These are phyloP conservation scores for Rhinella marina DNA, from an alignment of 2,797 vertebrate species.

Conservation along the genomic window DNA sequence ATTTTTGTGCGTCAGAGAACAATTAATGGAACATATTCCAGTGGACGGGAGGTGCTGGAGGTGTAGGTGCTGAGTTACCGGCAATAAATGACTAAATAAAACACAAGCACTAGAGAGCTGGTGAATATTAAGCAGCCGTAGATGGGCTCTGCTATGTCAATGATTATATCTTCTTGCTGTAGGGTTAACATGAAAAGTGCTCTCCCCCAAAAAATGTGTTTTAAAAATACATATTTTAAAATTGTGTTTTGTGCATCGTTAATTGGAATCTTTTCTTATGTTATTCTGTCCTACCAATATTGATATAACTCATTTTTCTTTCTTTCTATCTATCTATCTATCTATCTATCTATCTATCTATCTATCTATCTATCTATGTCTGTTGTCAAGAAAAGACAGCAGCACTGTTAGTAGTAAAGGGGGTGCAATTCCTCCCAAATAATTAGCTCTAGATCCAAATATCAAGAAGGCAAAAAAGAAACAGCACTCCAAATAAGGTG, in stretches of 20 bases:
- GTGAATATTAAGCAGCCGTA: slow-evolving; percentile 20
- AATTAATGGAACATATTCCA: slow-evolving; percentile 46
- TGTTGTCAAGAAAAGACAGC: too few species aligned
- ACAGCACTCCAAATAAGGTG: too few species aligned
- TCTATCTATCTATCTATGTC: neutral
- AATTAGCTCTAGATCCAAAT: too few species aligned
- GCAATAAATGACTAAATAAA: slow-evolving; percentile 1
- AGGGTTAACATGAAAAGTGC: neutral
- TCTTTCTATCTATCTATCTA: neutral
- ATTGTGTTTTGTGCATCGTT: neutral
- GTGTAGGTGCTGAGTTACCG: neutral
- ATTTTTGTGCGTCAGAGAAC: slow-evolving; percentile 25
- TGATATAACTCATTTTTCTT: neutral
- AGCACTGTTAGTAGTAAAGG: too few species aligned
- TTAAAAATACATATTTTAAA: neutral
- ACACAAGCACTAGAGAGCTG: neutral
- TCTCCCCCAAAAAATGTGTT: neutral
- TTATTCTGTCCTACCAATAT: neutral
- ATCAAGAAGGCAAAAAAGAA: too few species aligned
- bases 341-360: neutral
- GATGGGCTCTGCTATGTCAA: too few species aligned
- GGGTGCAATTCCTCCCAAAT: too few species aligned
- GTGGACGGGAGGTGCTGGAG: neutral
- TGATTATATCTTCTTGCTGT: neutral
- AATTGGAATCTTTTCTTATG: neutral